Percentiles rank a stretch among this genome's conserved stretches.
Evolutionary conservation across 2,888 invertebrate genomes (phyloP).

Genomic region (Amphiduros pacificus): DNA sequence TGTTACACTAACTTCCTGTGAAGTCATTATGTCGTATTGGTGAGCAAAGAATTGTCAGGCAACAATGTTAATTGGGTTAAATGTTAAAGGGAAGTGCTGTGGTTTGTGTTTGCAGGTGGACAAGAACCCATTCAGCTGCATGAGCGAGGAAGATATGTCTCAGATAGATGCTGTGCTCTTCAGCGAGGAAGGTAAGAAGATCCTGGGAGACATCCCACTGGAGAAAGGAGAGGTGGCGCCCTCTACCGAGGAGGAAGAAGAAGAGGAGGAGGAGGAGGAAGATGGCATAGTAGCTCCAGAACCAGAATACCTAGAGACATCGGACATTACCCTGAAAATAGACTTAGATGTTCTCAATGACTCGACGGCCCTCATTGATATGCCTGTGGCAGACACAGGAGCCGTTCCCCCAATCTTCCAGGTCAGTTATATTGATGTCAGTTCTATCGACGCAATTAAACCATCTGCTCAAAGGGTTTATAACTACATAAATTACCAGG

Average conservation of each 20-base stretch:
- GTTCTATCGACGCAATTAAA: too few relatives aligned
- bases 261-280: slow-evolving; percentile 6
- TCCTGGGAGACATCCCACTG: slow-evolving; percentile 35
- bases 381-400: too few relatives aligned
- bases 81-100: too few relatives aligned
- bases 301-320: not conserved
- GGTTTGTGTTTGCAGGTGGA: too few relatives aligned
- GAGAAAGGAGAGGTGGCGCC: not conserved
- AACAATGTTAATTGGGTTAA: too few relatives aligned
- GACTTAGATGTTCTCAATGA: not conserved
- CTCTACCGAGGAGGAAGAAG: slow-evolving; percentile 6
- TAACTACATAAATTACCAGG: too few relatives aligned
- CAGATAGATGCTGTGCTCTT: slow-evolving; percentile 45
- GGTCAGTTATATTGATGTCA: too few relatives aligned
- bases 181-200: slow-evolving; percentile 40
- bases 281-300: slow-evolving; percentile 12
- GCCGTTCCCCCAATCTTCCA: too few relatives aligned
- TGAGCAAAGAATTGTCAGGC: too few relatives aligned
- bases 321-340: not conserved
- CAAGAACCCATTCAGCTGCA: slow-evolving; percentile 45
- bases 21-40: too few relatives aligned
- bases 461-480: too few relatives aligned
- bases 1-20: too few relatives aligned
- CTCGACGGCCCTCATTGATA: not conserved
- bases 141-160: slow-evolving; percentile 45